phyloP scores from a whole-genome alignment of 2,888 invertebrate species.

The Corbicula japonica region DNA sequence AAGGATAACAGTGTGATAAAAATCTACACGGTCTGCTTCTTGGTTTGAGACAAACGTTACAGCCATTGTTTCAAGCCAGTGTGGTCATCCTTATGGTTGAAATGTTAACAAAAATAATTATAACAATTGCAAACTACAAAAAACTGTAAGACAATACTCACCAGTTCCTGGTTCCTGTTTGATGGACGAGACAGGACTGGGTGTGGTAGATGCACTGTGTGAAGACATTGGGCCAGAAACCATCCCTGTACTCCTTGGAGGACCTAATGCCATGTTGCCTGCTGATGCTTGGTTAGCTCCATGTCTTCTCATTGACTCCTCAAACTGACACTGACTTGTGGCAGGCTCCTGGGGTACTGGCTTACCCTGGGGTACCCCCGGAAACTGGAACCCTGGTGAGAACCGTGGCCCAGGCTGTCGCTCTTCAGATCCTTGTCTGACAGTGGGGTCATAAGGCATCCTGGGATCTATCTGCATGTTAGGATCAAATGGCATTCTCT shows the following conservation, averaged over 20 bases:
- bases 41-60: no score
- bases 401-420: constrained; percentile 26
- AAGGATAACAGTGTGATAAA: no score
- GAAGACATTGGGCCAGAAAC: not conserved
- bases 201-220: constrained; percentile 32
- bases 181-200: constrained; percentile 40
- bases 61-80: no score
- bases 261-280: not conserved
- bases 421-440: constrained; percentile 41
- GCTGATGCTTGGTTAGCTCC: not conserved
- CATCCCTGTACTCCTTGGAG: not conserved
- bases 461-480: constrained; percentile 54
- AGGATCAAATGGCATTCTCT: constrained; percentile 48
- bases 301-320: constrained; percentile 36
- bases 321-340: constrained; percentile 24
- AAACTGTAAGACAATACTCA: not conserved
- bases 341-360: constrained; percentile 12
- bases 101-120: no score
- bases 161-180: constrained; percentile 57
- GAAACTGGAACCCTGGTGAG: constrained; percentile 35
- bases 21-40: no score
- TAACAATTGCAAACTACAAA: no score
- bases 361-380: constrained; percentile 27
- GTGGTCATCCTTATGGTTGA: no score
- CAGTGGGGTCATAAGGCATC: constrained; percentile 46